Evolutionary conservation across 1,140 invertebrate species (phyloP).

Genomic region (Drosophila simulans): DNA sequence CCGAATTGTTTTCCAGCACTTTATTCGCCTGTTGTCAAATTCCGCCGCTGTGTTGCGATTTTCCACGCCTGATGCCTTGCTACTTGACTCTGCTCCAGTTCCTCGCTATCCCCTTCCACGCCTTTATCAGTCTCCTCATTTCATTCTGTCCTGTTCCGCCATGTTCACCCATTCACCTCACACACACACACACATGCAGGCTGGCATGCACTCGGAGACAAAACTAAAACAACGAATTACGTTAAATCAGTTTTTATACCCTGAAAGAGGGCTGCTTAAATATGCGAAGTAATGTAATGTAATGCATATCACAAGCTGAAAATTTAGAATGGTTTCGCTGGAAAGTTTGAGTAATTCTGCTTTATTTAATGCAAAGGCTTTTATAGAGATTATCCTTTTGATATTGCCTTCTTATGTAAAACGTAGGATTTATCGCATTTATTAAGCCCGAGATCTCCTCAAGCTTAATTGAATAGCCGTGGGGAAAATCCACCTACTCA

Average conservation of each 20-base stretch:
- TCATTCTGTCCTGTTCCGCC: neutral
- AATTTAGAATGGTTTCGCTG: no score
- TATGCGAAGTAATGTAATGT: no score
- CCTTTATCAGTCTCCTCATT: neutral
- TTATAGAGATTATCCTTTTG: no score
- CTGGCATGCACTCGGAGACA: constrained; percentile 17
- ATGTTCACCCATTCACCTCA: constrained; percentile 9
- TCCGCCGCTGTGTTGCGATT: constrained; percentile 36
- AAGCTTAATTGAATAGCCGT: neutral
- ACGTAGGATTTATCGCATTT: no score
- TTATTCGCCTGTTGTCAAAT: constrained; percentile 27
- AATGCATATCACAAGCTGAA: no score
- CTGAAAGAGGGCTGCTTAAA: neutral
- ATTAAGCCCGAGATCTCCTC: neutral
- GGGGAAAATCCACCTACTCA: neutral
- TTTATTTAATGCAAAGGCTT: no score
- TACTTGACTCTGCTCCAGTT: constrained; percentile 42
- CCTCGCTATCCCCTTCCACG: neutral
- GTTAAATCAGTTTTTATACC: constrained; percentile 57
- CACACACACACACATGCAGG: constrained; percentile 3
- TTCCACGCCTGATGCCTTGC: constrained; percentile 30
- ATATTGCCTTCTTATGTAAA: no score
- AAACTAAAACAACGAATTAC: constrained; percentile 68
- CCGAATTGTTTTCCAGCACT: neutral
- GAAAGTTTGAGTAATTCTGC: no score